Percentiles rank a stretch among this genome's conserved stretches.
phyloP scores from a whole-genome alignment of 1,140 invertebrate species.

The Brachionus angularis region DNA sequence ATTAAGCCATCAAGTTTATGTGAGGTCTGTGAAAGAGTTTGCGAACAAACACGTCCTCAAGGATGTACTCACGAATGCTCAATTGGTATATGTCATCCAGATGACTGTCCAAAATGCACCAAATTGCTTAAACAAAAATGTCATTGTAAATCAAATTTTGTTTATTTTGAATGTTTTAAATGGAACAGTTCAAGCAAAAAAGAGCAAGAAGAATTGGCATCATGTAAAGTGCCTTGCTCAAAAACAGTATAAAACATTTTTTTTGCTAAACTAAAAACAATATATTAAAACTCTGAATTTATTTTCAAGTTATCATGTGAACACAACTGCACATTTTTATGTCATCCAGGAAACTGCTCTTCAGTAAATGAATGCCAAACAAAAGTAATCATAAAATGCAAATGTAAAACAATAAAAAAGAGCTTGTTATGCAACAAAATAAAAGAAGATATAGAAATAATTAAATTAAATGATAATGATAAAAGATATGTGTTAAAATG shows the following conservation, averaged over 20 bases:
- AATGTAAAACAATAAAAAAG: conserved; percentile 72
- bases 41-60: conserved; percentile 65
- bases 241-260: conserved; percentile 65
- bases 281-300: background rate
- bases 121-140: conserved; percentile 70
- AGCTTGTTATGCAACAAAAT: conserved; percentile 67
- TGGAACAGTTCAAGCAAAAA: conserved; percentile 61
- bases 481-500: conserved; percentile 48
- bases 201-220: conserved; percentile 62
- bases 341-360: conserved; percentile 72
- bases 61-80: conserved; percentile 75
- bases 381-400: conserved; percentile 72
- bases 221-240: conserved; percentile 78
- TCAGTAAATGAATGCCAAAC: conserved; percentile 68
- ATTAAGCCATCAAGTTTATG: conserved; percentile 63
- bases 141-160: conserved; percentile 71
- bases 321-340: conserved; percentile 71
- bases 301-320: conserved; percentile 60
- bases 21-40: conserved; percentile 68
- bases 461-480: conserved; percentile 57
- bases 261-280: background rate
- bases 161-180: conserved; percentile 70
- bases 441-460: conserved; percentile 46
- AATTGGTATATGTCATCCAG: conserved; percentile 68
- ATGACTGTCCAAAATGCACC: conserved; percentile 63